Evolutionary conservation across 2,888 invertebrate genomes (phyloP), one percentile per base, ranked within the genome.

Genomic region (Drosophila siamana): DNA sequence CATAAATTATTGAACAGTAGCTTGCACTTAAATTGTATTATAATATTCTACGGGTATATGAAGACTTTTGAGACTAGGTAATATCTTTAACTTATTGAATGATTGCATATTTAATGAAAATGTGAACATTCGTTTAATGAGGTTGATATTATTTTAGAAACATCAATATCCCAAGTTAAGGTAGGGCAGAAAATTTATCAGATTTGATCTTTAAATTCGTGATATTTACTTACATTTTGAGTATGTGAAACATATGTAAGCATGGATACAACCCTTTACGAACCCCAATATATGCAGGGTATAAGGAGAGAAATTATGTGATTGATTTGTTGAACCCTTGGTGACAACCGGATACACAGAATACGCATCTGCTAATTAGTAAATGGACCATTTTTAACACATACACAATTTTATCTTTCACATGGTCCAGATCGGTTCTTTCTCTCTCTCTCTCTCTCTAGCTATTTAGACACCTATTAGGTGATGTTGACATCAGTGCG

Each of bases 1-100:
- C 54, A 72, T 79, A 77, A 72, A 82, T 74, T 38, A 26, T 43
- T 33, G 30, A 38, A 11, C 0, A 43, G 13, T 3, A 33, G 13
- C 28, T 16, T 16, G 5, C 9, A 41, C 40, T 41, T 28, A 28
- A 13, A 16, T 36, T 24, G 16, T 13, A 0, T 13, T 16, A 13
- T n/a, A 7, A 2, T 13, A 8, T 41, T 13, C 2, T 2, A 19
- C 19, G 3, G n/a, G n/a, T 50, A n/a, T 28, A 11, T 30, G 1
- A 4, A 9, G 11, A 30, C 2, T 36, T 7, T 15, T 13, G 5
- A 4, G n/a, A n/a, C n/a, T n/a, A 33, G 33, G 15, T 13, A 38
- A 13, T 38, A 15, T 38, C 11, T 15, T 38, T 6, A 2, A 38
- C 36, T 7, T 8, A 38, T 11, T 36, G 7, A 13, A 36, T 36